A percentile compares a stretch with the other conserved stretches of the same genome.
Conservation (phyloP, 2,888 invertebrate genomes). For the Biston betularia region DNA sequence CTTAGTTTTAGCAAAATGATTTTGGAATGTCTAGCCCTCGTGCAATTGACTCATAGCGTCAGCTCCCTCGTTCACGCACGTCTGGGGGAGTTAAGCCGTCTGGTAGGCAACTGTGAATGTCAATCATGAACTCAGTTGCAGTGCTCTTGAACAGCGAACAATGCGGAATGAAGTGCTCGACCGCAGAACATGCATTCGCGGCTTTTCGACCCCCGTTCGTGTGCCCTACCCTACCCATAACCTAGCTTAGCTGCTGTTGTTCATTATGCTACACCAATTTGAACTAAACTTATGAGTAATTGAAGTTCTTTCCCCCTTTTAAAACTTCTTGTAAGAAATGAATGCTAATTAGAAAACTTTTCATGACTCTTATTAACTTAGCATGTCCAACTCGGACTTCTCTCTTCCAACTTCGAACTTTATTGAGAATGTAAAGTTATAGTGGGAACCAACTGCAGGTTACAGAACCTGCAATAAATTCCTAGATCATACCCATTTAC, state of each 20-base stretch:
- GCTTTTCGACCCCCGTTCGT: slow-evolving; percentile 31
- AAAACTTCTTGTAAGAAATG: slow-evolving; percentile 8
- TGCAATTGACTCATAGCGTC: slow-evolving; percentile 46
- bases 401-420: slow-evolving; percentile 12
- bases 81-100: slow-evolving; percentile 64
- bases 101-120: slow-evolving; percentile 65
- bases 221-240: background rate
- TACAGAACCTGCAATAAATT: slow-evolving; percentile 19
- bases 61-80: slow-evolving; percentile 50
- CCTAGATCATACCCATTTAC: slow-evolving; percentile 11
- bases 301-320: slow-evolving; percentile 11
- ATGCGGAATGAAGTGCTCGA: slow-evolving; percentile 72
- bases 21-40: slow-evolving; percentile 38
- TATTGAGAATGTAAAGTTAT: slow-evolving; percentile 8
- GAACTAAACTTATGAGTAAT: slow-evolving; percentile 10
- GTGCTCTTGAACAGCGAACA: slow-evolving; percentile 75
- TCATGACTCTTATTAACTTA: slow-evolving; percentile 13
- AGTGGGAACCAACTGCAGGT: slow-evolving; percentile 15
- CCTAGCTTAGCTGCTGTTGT: slow-evolving; percentile 1
- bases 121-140: slow-evolving; percentile 70
- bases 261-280: background rate
- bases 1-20: slow-evolving; percentile 3
- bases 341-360: slow-evolving; percentile 25
- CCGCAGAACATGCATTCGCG: slow-evolving; percentile 53
- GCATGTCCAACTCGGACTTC: slow-evolving; percentile 6